Evolutionary conservation across 37 sponge, comb jelly and placozoan genomes (phyloP), one percentile per base, ranked within the genome.

Genomic region (Axinella damicornis): DNA sequence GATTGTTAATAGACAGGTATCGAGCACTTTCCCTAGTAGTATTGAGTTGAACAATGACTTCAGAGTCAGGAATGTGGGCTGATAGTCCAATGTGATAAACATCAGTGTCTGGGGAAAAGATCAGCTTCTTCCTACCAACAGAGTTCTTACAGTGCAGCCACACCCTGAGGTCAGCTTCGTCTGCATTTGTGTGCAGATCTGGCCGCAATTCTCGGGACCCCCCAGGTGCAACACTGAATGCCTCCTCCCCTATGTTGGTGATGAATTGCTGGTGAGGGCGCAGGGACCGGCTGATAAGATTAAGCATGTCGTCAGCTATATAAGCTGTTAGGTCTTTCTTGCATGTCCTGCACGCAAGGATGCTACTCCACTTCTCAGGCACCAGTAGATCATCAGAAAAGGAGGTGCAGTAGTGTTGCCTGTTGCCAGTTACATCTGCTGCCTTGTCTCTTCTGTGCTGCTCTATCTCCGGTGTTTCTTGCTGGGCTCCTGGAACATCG

Each of bases 101-200:
- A 39, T 79, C 80, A 36, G 80, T 79, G 33, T 79, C 80, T 18
- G 80, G 80, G 1, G 69, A 67, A 31, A 33, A 34, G 34, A 79
- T 6, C 68, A 79, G 11, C 19, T 54, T 40, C 5, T 5, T 5
- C 5, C 15, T 5, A 13, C 36, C 27, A 18, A 18, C 62, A n/a
- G 54, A 61, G 18, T 14, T 9, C 11, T 2, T 79, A 20, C 25
- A 54, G 35, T 79, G 80, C 1, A 64, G 41, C 80, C 80, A 79
- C 5, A 79, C 6, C 4, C 66, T 14, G 2, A 57, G 6, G 40
- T 79, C 80, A 16, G 80, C 39, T 39, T 79, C 80, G 4, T 79
- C 80, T n/a, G 80, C 80, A 79, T 76, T 36, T 32, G 71, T 17
- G 2, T 11, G 2, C 12, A 61, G 27, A 14, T 61, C 4, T 61